Evolutionary conservation across 2,888 invertebrate species (phyloP).

Genomic region (Eugnorisma glareosa): DNA sequence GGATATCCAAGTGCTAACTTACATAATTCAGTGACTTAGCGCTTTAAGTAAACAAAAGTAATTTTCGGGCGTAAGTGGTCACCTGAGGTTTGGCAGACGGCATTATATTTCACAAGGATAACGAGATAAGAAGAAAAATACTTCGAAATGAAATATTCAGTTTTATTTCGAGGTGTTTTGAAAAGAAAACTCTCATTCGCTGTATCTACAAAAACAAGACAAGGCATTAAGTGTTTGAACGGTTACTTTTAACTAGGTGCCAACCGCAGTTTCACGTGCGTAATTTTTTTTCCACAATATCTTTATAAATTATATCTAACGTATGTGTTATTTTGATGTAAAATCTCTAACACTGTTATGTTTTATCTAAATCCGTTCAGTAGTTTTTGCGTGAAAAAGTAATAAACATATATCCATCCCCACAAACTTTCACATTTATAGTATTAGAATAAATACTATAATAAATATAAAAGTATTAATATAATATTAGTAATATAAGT

Average conservation of each 20-base stretch:
- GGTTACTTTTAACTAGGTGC: background rate
- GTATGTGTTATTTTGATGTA: background rate
- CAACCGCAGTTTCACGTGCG: background rate
- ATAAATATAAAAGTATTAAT: background rate
- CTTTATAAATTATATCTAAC: background rate
- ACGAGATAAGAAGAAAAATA: slow-evolving; percentile 31
- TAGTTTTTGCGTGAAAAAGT: background rate
- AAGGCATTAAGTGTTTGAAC: background rate
- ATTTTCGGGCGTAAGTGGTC: slow-evolving; percentile 58
- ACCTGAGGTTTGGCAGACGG: slow-evolving; percentile 50
- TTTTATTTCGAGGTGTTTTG: slow-evolving; percentile 32
- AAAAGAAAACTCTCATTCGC: slow-evolving; percentile 23
- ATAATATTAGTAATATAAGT: background rate
- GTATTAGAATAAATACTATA: no score
- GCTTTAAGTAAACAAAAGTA: slow-evolving; percentile 66
- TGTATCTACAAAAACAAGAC: background rate
- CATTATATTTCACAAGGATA: slow-evolving; percentile 47
- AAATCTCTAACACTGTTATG: background rate
- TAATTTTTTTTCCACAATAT: background rate
- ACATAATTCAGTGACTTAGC: slow-evolving; percentile 67
- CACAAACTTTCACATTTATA: background rate
- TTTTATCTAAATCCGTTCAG: background rate
- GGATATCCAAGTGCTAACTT: slow-evolving; percentile 72
- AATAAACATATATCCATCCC: background rate
- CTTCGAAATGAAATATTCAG: slow-evolving; percentile 1